These are phyloP conservation scores for Probosciger aterrimus DNA, from an alignment of 2,113 vertebrate genomes.

Conservation along the genomic window DNA sequence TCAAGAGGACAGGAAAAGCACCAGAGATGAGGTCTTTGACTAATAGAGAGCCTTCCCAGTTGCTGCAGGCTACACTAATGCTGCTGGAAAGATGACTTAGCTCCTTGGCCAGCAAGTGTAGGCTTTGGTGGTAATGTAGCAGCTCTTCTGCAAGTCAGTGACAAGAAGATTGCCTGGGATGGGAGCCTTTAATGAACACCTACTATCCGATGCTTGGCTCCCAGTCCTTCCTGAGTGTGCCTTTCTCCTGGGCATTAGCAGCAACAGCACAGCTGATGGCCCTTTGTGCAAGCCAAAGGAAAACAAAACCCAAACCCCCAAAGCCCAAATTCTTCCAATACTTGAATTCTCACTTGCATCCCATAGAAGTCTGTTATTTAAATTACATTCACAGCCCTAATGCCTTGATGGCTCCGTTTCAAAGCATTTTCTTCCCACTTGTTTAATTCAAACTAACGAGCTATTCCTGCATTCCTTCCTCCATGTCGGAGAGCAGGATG, in stretches of 20 bases:
- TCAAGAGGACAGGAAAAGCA: neutral
- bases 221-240: neutral
- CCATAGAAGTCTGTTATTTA: neutral
- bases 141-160: neutral
- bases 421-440: neutral
- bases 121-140: neutral
- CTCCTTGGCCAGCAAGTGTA: neutral
- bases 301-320: neutral
- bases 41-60: neutral
- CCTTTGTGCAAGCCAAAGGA: neutral
- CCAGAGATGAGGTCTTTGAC: neutral
- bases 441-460: conserved; percentile 33
- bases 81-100: neutral
- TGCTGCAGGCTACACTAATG: neutral
- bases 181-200: neutral
- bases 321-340: neutral
- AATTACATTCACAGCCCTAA: neutral
- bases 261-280: neutral
- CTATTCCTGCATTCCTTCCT: conserved; percentile 47
- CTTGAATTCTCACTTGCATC: neutral
- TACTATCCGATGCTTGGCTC: neutral
- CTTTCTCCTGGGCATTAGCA: neutral
- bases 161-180: neutral
- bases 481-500: conserved; percentile 23
- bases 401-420: neutral